Percentiles rank a stretch among this genome's conserved stretches.
Evolutionary conservation across 2,888 invertebrate genomes (phyloP).

Genomic region (Pseudococcus viburni): DNA sequence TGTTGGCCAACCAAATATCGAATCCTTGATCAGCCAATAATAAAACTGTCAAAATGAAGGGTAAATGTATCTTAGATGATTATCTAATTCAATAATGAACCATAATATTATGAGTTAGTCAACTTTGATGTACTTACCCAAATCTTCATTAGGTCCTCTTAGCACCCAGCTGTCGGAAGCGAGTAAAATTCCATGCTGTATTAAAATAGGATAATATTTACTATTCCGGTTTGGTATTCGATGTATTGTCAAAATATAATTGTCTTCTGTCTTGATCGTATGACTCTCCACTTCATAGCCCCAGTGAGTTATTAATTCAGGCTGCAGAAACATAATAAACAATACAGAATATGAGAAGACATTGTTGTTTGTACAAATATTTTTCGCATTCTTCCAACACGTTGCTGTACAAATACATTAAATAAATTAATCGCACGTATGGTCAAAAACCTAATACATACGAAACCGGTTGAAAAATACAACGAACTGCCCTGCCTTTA

Average conservation of each 20-base stretch:
- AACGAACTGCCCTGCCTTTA: slow-evolving; percentile 40
- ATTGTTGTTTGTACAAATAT: neutral
- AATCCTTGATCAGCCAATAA: slow-evolving; percentile 67
- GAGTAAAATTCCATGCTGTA: slow-evolving; percentile 65
- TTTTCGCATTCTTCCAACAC: neutral
- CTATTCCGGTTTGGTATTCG: slow-evolving; percentile 62
- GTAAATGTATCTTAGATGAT: too few relatives aligned
- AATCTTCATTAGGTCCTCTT: slow-evolving; percentile 61
- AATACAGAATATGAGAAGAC: neutral
- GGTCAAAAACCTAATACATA: neutral
- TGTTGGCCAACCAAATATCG: slow-evolving; percentile 67
- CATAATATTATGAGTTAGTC: too few relatives aligned
- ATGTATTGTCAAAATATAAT: slow-evolving; percentile 64
- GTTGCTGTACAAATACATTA: neutral
- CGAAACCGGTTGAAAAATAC: slow-evolving; percentile 35
- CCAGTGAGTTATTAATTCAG: slow-evolving; percentile 62
- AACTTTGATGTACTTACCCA: neutral
- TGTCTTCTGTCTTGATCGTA: slow-evolving; percentile 60
- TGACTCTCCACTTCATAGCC: slow-evolving; percentile 66
- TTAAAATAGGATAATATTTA: slow-evolving; percentile 62
- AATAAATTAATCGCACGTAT: neutral
- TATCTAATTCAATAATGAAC: neutral
- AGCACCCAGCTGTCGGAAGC: slow-evolving; percentile 65
- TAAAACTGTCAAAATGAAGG: slow-evolving; percentile 50
- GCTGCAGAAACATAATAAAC: slow-evolving; percentile 25